A percentile compares a stretch with the other conserved stretches of the same genome.
These are phyloP conservation scores for Clarias fuscus DNA, from an alignment of 2,797 vertebrate species.

Conservation along the genomic window DNA sequence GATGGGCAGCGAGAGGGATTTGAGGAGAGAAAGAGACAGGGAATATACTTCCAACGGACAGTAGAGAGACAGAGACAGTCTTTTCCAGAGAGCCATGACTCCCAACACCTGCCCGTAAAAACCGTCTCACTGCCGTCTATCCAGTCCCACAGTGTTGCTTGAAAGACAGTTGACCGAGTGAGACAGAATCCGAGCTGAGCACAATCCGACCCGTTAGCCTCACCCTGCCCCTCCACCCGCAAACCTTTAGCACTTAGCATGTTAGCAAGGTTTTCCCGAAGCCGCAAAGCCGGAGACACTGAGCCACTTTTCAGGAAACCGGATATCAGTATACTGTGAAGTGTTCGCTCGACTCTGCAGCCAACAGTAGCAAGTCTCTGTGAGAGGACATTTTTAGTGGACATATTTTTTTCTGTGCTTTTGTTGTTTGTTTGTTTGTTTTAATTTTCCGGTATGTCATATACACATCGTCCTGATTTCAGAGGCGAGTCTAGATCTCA, in stretches of 20 bases:
- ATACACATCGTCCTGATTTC: background rate
- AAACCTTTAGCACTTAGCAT: constrained; percentile 37
- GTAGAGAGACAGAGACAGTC: constrained; percentile 37
- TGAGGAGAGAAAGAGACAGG: constrained; percentile 22
- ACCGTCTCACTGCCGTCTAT: constrained; percentile 49
- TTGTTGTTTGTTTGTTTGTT: background rate
- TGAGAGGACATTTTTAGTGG: constrained; percentile 21
- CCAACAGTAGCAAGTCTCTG: constrained; percentile 40
- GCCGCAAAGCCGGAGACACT: constrained; percentile 25
- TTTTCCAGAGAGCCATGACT: constrained; percentile 57
- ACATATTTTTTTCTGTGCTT: background rate
- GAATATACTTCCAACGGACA: constrained; percentile 8
- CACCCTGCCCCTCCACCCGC: background rate
- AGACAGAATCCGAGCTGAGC: constrained; percentile 1
- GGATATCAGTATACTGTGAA: constrained; percentile 50
- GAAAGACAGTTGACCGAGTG: background rate
- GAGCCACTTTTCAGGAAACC: constrained; percentile 17
- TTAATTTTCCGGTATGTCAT: background rate
- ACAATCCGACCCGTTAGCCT: background rate
- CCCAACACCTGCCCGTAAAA: constrained; percentile 30
- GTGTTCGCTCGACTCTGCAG: constrained; percentile 38
- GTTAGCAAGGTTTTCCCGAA: constrained; percentile 13
- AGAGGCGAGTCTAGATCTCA: background rate
- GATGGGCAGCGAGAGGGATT: constrained; percentile 74
- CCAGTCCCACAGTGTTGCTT: constrained; percentile 18